Base-by-base conservation (phyloP, 2,888 invertebrate species). In the Trimorus sp. region DNA sequence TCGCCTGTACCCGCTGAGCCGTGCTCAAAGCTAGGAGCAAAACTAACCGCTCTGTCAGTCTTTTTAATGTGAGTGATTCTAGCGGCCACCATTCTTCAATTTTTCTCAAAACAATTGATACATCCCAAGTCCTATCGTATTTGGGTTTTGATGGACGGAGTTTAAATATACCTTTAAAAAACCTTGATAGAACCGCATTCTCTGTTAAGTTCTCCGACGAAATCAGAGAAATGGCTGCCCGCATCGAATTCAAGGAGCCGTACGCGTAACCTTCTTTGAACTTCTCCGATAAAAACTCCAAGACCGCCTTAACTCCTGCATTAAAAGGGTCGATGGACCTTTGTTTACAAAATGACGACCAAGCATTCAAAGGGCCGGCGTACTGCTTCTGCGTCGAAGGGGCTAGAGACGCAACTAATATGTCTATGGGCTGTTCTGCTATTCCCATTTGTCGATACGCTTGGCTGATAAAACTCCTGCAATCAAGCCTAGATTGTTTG, bases 401-500 rank as follows among this genome's bases (percentile, higher is more conserved):
- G 1, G 56, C 56, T n/a, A 56, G n/a, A 3, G 56, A 56, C 1
- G 56, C 56, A 12, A 56, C n/a, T 4, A 56, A n/a, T 1, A 56
- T 12, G n/a, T 36, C 12, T 2, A 56, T 6, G 7, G 49, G 81
- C 12, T 16, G 36, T 8, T 73, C 58, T 3, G 79, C 49, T 1
- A 48, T 7, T 2, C 37, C 56, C 15, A 11, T 53, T 36, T 49
- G 36, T 63, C 15, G 38, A 14, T 36, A 40, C 12, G 59, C 59
- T 1, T 40, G 15, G 40, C 59, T 11, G 66, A 82, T 42, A 82
- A 16, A 42, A 6, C 77, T 9, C 51, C 83, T 53, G 77, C 82
- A 59, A 77, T 81, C 73, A 83, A 37, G 4, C 70, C 42, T 65
- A 84, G 70, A 11, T 15, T 66, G 6, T 36, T 62, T 56, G 70